Evolutionary conservation across 2,113 vertebrate genomes (phyloP), one percentile per base, ranked within the genome.

Genomic region (Plecotus auritus): DNA sequence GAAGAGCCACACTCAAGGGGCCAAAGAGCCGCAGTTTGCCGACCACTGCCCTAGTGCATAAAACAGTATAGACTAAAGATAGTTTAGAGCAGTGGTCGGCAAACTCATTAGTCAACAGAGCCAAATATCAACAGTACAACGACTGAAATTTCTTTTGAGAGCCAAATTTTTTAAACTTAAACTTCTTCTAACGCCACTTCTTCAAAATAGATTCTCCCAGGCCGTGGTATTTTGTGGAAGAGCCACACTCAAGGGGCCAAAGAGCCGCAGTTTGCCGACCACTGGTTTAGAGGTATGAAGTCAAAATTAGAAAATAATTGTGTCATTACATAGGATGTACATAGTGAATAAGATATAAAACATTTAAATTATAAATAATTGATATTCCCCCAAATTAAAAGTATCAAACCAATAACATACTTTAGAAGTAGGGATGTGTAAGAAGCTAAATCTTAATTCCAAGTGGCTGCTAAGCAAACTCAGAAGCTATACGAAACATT

Each of bases 221-320:
- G 37, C 37, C 37, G 37, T 40, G 37, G 37, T 40, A 40, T 40
- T 40, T 40, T 40, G 37, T 40, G 3, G 37, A 4, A 40, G 37
- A 40, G 37, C 37, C 37, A 40, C 37, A 40, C 37, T 45, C 45
- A 45, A 45, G 45, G 45, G 9, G 45, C 9, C 45, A 45, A 45
- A 45, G 45, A 45, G 45, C 10, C 45, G 45, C 6, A 45, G 54
- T 56, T 56, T 56, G 20, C 54, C 2, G 54, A 56, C 54, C 54
- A 56, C 7, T 7, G 42, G 4, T 69, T 85, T 93, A 81, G n/a
- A 77, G 26, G 64, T 56, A 54, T n/a, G 32, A 22, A 5, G 35
- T 85, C 30, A 91, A 93, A 37, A 89, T 89, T 59, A 87, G 74
- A 70, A 76, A 88, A 40, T 94, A 30, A 26, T 87, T 66, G 20